phyloP scores from a whole-genome alignment of 2,888 invertebrate genomes.

The Temnothorax unifasciatus region DNA sequence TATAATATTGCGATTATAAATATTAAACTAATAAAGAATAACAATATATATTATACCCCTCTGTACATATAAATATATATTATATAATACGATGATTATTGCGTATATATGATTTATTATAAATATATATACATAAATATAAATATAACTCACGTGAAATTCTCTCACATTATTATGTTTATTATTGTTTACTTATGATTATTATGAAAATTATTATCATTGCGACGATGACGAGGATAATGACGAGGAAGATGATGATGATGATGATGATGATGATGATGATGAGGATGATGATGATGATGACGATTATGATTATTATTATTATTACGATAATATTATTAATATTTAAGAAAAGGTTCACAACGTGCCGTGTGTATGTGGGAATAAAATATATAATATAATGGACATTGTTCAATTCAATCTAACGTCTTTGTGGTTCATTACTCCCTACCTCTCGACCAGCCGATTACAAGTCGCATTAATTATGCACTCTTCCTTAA shows the following conservation, averaged over 20 bases:
- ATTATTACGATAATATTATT: constrained; percentile 85
- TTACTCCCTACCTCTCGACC: constrained; percentile 33
- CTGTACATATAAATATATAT: constrained; percentile 86
- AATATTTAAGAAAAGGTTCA: constrained; percentile 94
- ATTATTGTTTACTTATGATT: constrained; percentile 83
- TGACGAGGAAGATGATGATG: constrained; percentile 67
- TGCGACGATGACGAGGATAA: constrained; percentile 76
- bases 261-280: constrained; percentile 69
- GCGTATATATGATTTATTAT: constrained; percentile 85
- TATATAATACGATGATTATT: constrained; percentile 85
- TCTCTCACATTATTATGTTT: constrained; percentile 81
- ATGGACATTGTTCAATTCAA: constrained; percentile 95
- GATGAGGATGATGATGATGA: constrained; percentile 77
- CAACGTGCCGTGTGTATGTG: constrained; percentile 97
- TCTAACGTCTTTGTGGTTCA: constrained; percentile 70
- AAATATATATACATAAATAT: constrained; percentile 79
- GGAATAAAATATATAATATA: constrained; percentile 93
- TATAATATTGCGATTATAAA: constrained; percentile 85
- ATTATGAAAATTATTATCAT: constrained; percentile 78
- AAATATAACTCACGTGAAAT: constrained; percentile 82
- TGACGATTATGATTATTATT: constrained; percentile 79
- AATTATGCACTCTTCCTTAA: neutral
- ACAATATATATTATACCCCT: constrained; percentile 86
- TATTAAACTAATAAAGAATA: constrained; percentile 84
- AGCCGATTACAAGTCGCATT: neutral